A percentile compares a stretch with the other conserved stretches of the same genome.
These are phyloP conservation scores for Drosophila pseudotakahashii DNA, from an alignment of 2,888 invertebrate species.

Conservation along the genomic window DNA sequence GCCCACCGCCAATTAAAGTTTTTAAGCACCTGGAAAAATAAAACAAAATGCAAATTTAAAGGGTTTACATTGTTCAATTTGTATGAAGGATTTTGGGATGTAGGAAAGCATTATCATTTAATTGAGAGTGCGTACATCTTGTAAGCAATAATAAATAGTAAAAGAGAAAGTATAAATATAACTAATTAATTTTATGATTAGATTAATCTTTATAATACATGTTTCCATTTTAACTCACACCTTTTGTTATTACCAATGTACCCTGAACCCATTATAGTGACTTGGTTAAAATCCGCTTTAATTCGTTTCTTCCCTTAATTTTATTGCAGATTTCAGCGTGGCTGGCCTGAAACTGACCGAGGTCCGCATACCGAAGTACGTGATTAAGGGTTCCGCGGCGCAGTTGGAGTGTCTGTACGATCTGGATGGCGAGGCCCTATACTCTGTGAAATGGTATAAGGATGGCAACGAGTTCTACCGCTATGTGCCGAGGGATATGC, in stretches of 20 bases:
- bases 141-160: too few relatives aligned
- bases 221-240: neutral
- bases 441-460: constrained; percentile 97
- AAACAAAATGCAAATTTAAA: constrained; percentile 5
- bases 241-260: neutral
- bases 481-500: constrained; percentile 92
- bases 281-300: constrained; percentile 21
- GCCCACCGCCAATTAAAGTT: constrained; percentile 54
- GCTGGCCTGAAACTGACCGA: constrained; percentile 89
- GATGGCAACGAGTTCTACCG: constrained; percentile 95
- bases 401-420: constrained; percentile 93
- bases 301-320: constrained; percentile 18
- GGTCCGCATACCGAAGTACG: constrained; percentile 92
- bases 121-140: neutral
- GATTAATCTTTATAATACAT: too few relatives aligned
- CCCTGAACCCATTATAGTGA: constrained; percentile 23
- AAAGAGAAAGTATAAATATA: too few relatives aligned
- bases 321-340: constrained; percentile 84
- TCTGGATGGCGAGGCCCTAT: constrained; percentile 91
- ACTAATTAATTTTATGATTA: too few relatives aligned
- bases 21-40: constrained; percentile 43
- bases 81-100: neutral
- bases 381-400: constrained; percentile 90
- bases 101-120: neutral
- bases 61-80: neutral